These are phyloP conservation scores for Drosophila ananassae DNA, from an alignment of 1,140 invertebrate genomes.

Conservation along the genomic window DNA sequence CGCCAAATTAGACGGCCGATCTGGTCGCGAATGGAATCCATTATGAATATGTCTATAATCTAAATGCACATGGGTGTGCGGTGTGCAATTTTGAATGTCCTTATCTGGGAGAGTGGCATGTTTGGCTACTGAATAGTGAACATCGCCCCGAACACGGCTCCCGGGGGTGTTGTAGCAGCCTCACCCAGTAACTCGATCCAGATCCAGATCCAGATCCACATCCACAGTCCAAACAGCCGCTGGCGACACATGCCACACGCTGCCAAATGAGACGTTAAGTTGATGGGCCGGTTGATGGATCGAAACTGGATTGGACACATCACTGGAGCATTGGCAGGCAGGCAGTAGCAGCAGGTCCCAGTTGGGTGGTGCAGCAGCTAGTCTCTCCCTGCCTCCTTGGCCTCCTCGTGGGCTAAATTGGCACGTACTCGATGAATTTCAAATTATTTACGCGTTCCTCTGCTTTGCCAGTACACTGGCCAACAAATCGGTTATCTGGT, in stretches of 20 bases:
- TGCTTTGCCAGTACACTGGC: neutral
- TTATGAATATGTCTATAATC: slow-evolving; percentile 10
- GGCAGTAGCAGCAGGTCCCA: neutral
- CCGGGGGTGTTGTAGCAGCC: slow-evolving; percentile 25
- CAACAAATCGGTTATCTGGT: neutral
- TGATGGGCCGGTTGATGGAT: slow-evolving; percentile 13
- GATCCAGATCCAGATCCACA: slow-evolving; percentile 12
- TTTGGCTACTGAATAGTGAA: slow-evolving; percentile 10
- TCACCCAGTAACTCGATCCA: slow-evolving; percentile 40
- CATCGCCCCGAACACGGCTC: slow-evolving; percentile 5
- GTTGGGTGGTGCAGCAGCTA: neutral
- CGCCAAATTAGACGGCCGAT: slow-evolving; percentile 5
- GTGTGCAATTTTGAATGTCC: neutral
- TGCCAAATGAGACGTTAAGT: slow-evolving; percentile 37
- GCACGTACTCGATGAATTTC: slow-evolving; percentile 6
- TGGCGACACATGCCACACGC: neutral
- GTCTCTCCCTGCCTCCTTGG: neutral
- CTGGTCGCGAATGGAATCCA: slow-evolving; percentile 6
- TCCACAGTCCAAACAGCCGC: neutral
- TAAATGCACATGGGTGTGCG: neutral
- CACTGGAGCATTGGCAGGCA: too few relatives aligned
- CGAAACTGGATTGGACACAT: slow-evolving; percentile 9
- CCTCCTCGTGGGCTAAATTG: neutral
- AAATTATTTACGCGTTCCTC: neutral
- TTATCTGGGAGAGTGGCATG: slow-evolving; percentile 18